phyloP scores from a whole-genome alignment of 1,140 invertebrate genomes.

The Tachypleus tridentatus region DNA sequence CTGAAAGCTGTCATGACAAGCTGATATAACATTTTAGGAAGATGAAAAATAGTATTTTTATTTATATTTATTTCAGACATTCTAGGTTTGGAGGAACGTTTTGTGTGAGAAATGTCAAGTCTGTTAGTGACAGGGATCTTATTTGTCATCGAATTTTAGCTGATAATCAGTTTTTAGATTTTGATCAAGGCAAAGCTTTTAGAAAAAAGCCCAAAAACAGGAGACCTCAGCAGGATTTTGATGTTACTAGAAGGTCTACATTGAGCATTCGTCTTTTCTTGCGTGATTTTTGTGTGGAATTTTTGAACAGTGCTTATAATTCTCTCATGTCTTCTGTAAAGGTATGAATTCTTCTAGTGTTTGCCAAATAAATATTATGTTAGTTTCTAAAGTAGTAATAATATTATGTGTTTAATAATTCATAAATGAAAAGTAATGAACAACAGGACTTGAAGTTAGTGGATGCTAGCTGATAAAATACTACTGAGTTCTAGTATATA shows the following conservation, averaged over 20 bases:
- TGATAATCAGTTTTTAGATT: constrained; percentile 58
- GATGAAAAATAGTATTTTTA: too few species aligned
- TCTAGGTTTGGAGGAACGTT: constrained; percentile 19
- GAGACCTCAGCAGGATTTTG: constrained; percentile 43
- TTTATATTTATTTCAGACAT: background rate
- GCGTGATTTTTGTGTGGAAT: constrained; percentile 88
- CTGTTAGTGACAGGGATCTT: constrained; percentile 76
- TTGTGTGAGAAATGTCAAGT: constrained; percentile 79
- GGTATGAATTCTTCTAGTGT: constrained; percentile 28
- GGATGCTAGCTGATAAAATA: too few species aligned
- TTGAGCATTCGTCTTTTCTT: constrained; percentile 70
- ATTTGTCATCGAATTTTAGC: constrained; percentile 75
- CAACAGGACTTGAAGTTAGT: too few species aligned
- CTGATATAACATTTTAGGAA: too few species aligned
- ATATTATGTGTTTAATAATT: constrained; percentile 15
- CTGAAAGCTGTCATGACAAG: too few species aligned
- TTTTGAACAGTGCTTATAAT: constrained; percentile 84
- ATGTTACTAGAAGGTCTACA: constrained; percentile 46
- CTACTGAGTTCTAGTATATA: too few species aligned
- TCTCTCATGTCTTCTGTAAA: constrained; percentile 70
- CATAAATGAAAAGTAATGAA: too few species aligned
- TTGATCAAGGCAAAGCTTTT: constrained; percentile 57
- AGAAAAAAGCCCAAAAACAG: constrained; percentile 52
- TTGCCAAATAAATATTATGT: background rate
- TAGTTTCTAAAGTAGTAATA: background rate